Evolutionary conservation across 2,797 vertebrate genomes (phyloP).

Genomic region (Lindbergichthys nudifrons): DNA sequence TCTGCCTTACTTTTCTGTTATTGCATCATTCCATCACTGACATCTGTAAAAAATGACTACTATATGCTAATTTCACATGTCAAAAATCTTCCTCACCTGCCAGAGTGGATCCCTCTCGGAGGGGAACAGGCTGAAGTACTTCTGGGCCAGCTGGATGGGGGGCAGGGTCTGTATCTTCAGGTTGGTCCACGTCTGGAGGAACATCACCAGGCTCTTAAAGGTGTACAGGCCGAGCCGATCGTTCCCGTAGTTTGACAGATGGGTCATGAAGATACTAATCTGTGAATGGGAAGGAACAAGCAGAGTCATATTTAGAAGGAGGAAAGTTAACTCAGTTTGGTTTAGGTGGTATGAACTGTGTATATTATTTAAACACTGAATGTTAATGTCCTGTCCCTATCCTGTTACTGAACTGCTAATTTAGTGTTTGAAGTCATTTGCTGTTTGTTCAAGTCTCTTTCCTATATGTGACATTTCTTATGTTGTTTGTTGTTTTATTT

Average conservation of each 20-base stretch:
- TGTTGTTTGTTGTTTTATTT: no score
- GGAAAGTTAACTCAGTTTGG: not conserved
- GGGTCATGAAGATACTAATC: constrained; percentile 99
- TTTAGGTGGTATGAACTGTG: not conserved
- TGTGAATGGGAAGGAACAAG: constrained; percentile 57
- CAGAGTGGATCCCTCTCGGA: constrained; percentile 97
- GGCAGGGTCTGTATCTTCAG: constrained; percentile 96
- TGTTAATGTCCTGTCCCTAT: no score
- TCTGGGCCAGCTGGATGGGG: constrained; percentile 94
- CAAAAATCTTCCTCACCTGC: constrained; percentile 86
- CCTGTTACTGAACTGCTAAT: no score
- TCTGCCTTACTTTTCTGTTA: not conserved
- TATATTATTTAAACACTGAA: not conserved
- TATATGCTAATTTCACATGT: not conserved
- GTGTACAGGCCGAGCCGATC: constrained; percentile 98
- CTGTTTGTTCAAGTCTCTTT: no score
- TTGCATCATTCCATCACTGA: not conserved
- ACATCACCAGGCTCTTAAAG: constrained; percentile 95
- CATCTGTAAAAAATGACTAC: not conserved
- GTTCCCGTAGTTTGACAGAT: constrained; percentile 98
- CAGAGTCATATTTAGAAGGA: not conserved
- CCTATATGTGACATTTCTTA: no score
- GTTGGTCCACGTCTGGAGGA: constrained; percentile 96
- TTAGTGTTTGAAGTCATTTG: no score
- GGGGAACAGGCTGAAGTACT: constrained; percentile 98